Percentiles rank a stretch among this genome's conserved stretches.
phyloP scores from a whole-genome alignment of 1,140 invertebrate genomes.

The Chlorops oryzae region DNA sequence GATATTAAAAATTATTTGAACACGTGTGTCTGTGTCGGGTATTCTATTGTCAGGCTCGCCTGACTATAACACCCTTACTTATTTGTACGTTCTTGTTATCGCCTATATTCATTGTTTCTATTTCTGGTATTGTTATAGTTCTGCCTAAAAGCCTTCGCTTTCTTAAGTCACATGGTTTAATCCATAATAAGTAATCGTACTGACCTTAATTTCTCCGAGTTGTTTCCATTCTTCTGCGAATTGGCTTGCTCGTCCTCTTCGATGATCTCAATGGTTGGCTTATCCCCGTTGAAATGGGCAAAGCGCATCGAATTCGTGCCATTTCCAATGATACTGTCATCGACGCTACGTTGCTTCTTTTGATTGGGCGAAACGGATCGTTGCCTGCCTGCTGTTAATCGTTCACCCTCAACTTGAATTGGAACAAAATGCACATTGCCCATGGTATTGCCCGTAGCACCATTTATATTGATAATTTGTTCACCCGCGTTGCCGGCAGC shows the following conservation, averaged over 20 bases:
- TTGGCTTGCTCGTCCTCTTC: constrained; percentile 23
- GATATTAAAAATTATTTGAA: too few relatives aligned
- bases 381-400: not conserved
- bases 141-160: too few relatives aligned
- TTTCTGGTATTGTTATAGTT: too few relatives aligned
- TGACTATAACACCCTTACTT: too few relatives aligned
- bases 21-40: too few relatives aligned
- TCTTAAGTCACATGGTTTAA: too few relatives aligned
- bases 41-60: too few relatives aligned
- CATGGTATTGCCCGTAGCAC: constrained; percentile 30
- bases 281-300: constrained; percentile 12
- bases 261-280: constrained; percentile 34
- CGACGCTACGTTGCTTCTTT: constrained; percentile 29
- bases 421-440: constrained; percentile 46
- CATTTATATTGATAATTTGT: constrained; percentile 17
- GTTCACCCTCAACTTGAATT: constrained; percentile 39
- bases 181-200: too few relatives aligned
- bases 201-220: constrained; percentile 13
- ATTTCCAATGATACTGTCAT: constrained; percentile 35
- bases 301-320: not conserved
- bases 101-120: too few relatives aligned
- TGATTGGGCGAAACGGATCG: constrained; percentile 7
- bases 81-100: too few relatives aligned
- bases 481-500: constrained; percentile 22
- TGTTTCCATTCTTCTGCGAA: not conserved